Evolutionary conservation across 2,113 vertebrate species (phyloP), one percentile per base, ranked within the genome.

Genomic region (Irena cyanogastra): DNA sequence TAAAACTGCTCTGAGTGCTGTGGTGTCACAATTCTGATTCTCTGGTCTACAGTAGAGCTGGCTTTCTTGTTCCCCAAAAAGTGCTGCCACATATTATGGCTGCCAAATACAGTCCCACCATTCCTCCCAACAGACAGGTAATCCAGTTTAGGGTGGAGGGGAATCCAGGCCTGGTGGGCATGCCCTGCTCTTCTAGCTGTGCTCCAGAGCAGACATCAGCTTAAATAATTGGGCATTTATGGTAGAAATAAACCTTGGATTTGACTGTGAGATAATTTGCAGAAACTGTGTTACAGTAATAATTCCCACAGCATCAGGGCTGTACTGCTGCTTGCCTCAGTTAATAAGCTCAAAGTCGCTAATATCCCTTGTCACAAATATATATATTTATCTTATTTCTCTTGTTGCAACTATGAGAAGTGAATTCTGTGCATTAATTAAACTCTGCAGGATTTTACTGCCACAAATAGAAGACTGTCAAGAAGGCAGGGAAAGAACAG

Each of bases 91-190:
- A 21, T 33, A 4, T 59, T 26, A 10, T 10, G 26, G 16, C 54
- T 10, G 2, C 54, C 41, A 33, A 24, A 15, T 0, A 0, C 8
- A 41, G 21, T 41, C 35, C 12, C 16, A 35, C 6, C 18, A 2
- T 66, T 84, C 19, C 19, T 82, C 13, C 44, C 50, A 5, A 39
- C n/a, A 16, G 20, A 6, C 16, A 30, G 26, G 49, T 21, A 35
- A n/a, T 47, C 23, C 13, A 4, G 2, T 6, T 50, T 5, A 10
- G 20, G 8, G 2, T 69, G 5, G 21, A 83, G 50, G 13, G 22
- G 13, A 65, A 63, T 47, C 15, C 41, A 50, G 33, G 42, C 24
- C 27, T 68, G 15, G 30, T 50, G 10, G 30, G 6, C 47, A 9
- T 14, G 16, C 71, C 60, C 22, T 64, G 21, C 21, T 80, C 18